Evolutionary conservation across 2,888 invertebrate species (phyloP), one percentile per base, ranked within the genome.

Genomic region (Drosophila demipolita): DNA sequence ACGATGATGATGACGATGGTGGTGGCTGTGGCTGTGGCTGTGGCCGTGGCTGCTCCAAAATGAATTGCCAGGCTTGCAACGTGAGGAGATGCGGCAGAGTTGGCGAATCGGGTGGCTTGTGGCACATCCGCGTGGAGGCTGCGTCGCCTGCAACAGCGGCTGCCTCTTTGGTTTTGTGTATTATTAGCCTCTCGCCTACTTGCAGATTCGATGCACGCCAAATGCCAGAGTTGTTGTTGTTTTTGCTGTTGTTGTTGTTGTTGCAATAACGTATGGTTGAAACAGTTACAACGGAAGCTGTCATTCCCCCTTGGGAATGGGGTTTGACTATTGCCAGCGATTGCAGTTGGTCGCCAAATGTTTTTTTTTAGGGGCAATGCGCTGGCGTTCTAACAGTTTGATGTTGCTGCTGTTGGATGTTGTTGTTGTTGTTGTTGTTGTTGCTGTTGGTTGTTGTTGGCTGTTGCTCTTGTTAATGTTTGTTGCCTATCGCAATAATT

Each of bases 181-280:
- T 88, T 90, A 89, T 89, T 89, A 90, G 80, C 91, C 91, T 90
- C 73, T 83, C 83, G 79, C 91, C 91, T 90, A 90, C 90, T 90
- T 91, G 87, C 83, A 88, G 87, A 90, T 91, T 87, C 90, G 86
- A 82, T 84, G 90, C 90, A 91, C 91, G 89, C 91, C 91, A 91
- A 90, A 90, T 74, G 82, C 61, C 57, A 63, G 12, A 68, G 70
- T 15, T 78, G 79, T 38, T 75, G 67, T 59, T 48, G 70, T 49
- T 72, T 59, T 15, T 63, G 72, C 58, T 74, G 72, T 85, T 82
- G 89, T 9, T 2, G 73, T 9, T 73, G 73, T 69, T 80, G 80
- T 86, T 83, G 84, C 84, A 87, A 87, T 87, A 87, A 89, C 84
- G 89, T 84, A 89, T 87, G 73, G 83, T 66, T 82, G 75, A 90